These are phyloP conservation scores for Sinhomidia bicolor DNA, from an alignment of 2,888 invertebrate species.

Conservation along the genomic window DNA sequence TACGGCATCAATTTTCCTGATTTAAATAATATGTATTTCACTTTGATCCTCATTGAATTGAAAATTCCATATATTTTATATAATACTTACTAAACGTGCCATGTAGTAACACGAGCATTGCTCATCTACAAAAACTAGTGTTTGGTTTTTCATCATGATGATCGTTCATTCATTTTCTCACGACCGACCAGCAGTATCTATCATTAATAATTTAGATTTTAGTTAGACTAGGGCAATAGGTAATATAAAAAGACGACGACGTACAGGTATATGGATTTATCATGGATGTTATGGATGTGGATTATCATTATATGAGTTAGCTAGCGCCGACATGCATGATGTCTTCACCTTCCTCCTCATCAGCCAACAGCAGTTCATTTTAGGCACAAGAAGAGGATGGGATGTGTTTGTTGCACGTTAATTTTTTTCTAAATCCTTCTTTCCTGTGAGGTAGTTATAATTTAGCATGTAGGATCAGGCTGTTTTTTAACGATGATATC, in stretches of 20 bases:
- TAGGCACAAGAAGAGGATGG: neutral
- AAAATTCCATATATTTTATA: too few relatives aligned
- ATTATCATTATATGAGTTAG: neutral
- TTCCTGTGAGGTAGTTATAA: constrained; percentile 3
- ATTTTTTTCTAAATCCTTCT: neutral
- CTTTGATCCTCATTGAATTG: too few relatives aligned
- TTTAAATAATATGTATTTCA: too few relatives aligned
- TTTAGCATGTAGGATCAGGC: neutral
- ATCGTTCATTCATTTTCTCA: neutral
- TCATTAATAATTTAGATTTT: too few relatives aligned
- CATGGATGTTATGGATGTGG: neutral
- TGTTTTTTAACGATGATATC: constrained; percentile 12
- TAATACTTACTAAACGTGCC: too few relatives aligned
- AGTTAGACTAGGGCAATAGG: constrained; percentile 1
- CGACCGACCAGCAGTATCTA: too few relatives aligned
- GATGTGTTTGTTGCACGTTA: neutral
- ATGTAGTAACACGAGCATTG: too few relatives aligned
- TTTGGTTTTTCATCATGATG: neutral
- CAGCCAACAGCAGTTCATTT: neutral
- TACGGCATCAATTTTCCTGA: too few relatives aligned
- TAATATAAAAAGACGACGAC: too few relatives aligned
- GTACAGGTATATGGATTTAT: too few relatives aligned
- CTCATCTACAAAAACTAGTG: neutral
- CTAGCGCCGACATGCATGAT: constrained; percentile 29
- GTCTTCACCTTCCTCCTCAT: constrained; percentile 1